These are phyloP conservation scores for Mesocentrotus franciscanus DNA, from an alignment of 53 echinoderm and acorn worm genomes.

Conservation along the genomic window DNA sequence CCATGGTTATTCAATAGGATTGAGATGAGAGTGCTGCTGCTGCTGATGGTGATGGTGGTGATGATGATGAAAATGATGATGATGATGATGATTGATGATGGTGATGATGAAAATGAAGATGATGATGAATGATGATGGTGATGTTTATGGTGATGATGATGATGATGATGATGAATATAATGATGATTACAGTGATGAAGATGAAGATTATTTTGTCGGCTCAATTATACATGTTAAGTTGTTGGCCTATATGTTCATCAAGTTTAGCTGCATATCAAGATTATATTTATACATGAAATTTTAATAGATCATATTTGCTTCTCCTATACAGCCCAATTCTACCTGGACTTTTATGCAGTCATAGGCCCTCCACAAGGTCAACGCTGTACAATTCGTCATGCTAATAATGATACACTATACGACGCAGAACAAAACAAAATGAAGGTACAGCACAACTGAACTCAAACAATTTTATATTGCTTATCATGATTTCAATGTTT, in stretches of 20 bases:
- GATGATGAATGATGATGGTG: conserved; percentile 12
- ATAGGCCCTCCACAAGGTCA: background rate
- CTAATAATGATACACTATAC: background rate
- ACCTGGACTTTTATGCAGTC: background rate
- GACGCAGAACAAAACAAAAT: background rate
- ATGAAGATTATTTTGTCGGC: too few relatives aligned
- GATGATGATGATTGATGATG: conserved; percentile 45
- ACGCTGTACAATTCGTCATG: background rate
- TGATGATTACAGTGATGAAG: background rate
- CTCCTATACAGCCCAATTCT: background rate
- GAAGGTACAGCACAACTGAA: background rate
- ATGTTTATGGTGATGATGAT: background rate
- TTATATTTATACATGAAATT: background rate
- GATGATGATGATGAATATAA: background rate
- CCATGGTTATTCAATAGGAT: background rate
- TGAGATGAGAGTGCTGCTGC: background rate
- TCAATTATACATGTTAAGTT: too few relatives aligned
- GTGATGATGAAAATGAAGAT: background rate
- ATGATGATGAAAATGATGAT: background rate
- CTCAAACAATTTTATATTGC: background rate
- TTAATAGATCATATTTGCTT: background rate
- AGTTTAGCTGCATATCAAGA: too few relatives aligned
- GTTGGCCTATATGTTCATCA: too few relatives aligned
- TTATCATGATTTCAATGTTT: background rate
- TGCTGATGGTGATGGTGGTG: background rate